Percentiles rank a stretch among this genome's conserved stretches.
phyloP scores from a whole-genome alignment of 2,888 invertebrate genomes.

The Plagodis dolabraria region DNA sequence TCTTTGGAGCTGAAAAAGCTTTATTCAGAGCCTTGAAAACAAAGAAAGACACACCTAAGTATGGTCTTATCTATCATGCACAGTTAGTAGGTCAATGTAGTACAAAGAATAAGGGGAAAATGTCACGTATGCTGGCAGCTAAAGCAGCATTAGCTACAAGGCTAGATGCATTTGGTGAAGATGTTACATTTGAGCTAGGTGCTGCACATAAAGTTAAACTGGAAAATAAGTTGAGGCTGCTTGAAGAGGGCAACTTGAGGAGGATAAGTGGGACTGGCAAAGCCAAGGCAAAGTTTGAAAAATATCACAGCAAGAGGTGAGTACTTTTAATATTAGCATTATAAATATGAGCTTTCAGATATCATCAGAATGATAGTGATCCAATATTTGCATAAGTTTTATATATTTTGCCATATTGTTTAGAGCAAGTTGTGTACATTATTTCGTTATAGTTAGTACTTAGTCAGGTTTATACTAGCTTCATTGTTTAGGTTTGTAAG shows the following conservation, averaged over 20 bases:
- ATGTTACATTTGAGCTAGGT: slow-evolving; percentile 92
- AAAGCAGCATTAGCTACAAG: slow-evolving; percentile 97
- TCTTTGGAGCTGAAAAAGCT: slow-evolving; percentile 99
- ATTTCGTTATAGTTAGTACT: no score
- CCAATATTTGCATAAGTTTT: no score
- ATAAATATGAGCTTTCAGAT: no score
- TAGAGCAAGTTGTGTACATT: no score
- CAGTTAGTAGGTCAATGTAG: slow-evolving; percentile 96
- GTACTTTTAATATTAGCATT: slow-evolving; percentile 24
- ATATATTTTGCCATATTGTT: no score
- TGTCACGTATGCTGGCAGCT: slow-evolving; percentile 98
- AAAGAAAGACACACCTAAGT: slow-evolving; percentile 99
- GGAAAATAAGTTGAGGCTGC: slow-evolving; percentile 90
- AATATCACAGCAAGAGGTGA: slow-evolving; percentile 93
- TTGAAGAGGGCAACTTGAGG: slow-evolving; percentile 94
- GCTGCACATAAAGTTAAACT: slow-evolving; percentile 95
- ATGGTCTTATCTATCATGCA: slow-evolving; percentile 99
- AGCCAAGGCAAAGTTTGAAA: slow-evolving; percentile 95
- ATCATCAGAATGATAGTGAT: no score
- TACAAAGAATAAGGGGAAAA: slow-evolving; percentile 96
- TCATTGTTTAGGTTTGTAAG: no score
- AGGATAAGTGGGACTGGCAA: slow-evolving; percentile 95
- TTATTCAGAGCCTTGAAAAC: slow-evolving; percentile 98
- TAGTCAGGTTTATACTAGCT: no score
- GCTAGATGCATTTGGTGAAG: slow-evolving; percentile 98